Conservation (phyloP, 2,797 vertebrate species). For the Threskiornis aethiopicus region DNA sequence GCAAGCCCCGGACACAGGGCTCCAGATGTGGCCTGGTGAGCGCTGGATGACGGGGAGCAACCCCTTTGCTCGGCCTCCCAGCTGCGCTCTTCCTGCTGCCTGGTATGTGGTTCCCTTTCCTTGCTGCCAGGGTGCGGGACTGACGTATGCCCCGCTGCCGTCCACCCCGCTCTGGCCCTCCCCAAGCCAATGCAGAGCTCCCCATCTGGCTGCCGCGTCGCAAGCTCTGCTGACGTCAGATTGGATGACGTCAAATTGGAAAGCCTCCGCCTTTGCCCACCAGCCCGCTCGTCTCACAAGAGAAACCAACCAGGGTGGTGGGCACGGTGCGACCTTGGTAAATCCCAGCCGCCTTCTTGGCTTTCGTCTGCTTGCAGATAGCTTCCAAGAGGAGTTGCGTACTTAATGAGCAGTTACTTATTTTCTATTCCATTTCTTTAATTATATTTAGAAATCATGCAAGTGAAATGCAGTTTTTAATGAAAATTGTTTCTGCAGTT, state of each 20-base stretch:
- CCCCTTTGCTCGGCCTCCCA: background rate
- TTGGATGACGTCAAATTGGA: background rate
- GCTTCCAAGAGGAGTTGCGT: background rate
- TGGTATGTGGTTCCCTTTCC: background rate
- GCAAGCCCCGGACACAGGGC: background rate
- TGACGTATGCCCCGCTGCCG: background rate
- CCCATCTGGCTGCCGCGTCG: accelerated
- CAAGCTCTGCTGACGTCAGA: background rate
- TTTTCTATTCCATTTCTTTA: background rate
- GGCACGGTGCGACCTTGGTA: background rate
- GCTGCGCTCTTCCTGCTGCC: background rate
- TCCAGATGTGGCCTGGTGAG: background rate
- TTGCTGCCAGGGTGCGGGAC: background rate
- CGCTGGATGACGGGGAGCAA: background rate
- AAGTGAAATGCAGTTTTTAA: background rate
- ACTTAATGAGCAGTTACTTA: background rate
- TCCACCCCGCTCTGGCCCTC: accelerated
- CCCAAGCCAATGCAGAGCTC: background rate
- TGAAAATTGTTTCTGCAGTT: background rate
- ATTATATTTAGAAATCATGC: background rate
- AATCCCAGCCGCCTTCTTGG: background rate
- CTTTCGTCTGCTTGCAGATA: background rate
- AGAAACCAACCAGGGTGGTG: background rate
- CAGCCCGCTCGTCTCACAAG: background rate
- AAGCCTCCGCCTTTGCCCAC: background rate